Evolutionary conservation across 2,113 vertebrate genomes (phyloP).

Genomic region (Sialia sialis): DNA sequence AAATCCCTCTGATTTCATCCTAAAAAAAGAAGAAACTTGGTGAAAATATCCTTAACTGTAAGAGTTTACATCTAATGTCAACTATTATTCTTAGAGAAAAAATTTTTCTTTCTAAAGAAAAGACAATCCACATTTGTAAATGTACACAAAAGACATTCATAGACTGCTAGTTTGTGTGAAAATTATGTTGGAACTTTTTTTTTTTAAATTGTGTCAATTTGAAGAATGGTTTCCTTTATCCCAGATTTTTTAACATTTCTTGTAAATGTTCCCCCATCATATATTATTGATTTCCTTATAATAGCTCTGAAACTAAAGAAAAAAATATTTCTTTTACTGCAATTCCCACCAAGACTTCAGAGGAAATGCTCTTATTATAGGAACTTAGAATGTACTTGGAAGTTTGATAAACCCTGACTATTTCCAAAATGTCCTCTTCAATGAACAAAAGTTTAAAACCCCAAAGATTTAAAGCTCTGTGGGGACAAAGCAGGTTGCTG

Average conservation of each 20-base stretch:
- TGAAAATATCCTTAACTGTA: not conserved
- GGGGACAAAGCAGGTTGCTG: not conserved
- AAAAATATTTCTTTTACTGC: not conserved
- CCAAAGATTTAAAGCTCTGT: not conserved
- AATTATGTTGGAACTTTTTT: not conserved
- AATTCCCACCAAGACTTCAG: not conserved
- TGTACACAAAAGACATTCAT: not conserved
- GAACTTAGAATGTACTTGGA: not conserved
- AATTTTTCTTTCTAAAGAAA: not conserved
- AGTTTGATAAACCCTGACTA: not conserved
- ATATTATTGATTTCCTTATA: not conserved
- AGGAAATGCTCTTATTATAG: not conserved
- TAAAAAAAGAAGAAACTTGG: not conserved
- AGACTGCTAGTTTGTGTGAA: not conserved
- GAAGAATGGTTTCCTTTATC: not conserved
- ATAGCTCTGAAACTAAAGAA: not conserved
- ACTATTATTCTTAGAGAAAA: not conserved
- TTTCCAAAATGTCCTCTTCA: not conserved
- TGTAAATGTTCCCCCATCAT: not conserved
- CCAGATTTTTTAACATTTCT: not conserved
- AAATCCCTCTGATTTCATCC: not conserved
- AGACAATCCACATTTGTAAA: not conserved
- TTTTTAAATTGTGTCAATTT: not conserved
- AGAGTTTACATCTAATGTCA: not conserved
- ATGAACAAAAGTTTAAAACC: not conserved